Conservation (phyloP, 2,797 vertebrate species). For the Podarcis siculus region DNA sequence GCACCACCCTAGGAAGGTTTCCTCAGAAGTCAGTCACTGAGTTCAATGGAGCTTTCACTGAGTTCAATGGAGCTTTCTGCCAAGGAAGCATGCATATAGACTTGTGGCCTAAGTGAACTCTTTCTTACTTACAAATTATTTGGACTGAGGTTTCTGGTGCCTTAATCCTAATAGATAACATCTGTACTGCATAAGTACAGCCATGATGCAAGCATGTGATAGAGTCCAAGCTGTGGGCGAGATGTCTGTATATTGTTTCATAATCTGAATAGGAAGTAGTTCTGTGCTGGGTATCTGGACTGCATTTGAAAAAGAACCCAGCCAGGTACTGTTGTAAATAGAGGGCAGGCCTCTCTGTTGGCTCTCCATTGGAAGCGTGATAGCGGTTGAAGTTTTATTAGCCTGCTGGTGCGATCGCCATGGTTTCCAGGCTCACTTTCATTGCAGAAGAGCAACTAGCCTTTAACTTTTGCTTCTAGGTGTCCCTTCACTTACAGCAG, state of each 20-base stretch:
- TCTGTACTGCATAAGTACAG: slow-evolving; percentile 34
- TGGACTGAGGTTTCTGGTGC: slow-evolving; percentile 31
- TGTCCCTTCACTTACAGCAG: slow-evolving; percentile 63
- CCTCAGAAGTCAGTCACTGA: neutral
- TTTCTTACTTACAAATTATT: neutral
- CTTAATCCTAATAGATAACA: slow-evolving; percentile 17
- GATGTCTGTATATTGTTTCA: slow-evolving; percentile 33
- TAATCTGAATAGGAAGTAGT: slow-evolving; percentile 53
- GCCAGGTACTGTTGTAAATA: slow-evolving; percentile 48
- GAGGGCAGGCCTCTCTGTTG: slow-evolving; percentile 45
- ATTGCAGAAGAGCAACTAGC: slow-evolving; percentile 59
- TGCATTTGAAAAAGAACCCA: slow-evolving; percentile 56
- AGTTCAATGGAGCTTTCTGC: neutral
- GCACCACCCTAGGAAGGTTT: neutral
- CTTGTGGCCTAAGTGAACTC: neutral
- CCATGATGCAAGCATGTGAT: slow-evolving; percentile 17
- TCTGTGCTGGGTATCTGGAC: slow-evolving; percentile 35
- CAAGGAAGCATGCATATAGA: neutral
- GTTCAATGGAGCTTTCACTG: neutral
- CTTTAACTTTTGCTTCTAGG: slow-evolving; percentile 63
- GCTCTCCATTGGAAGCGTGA: slow-evolving; percentile 64
- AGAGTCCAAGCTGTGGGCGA: slow-evolving; percentile 31
- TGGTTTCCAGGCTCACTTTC: slow-evolving; percentile 50
- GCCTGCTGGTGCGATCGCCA: slow-evolving; percentile 64
- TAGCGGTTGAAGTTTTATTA: slow-evolving; percentile 68